Evolutionary conservation across 2,113 vertebrate genomes (phyloP).

Genomic region (Leptosomus discolor): DNA sequence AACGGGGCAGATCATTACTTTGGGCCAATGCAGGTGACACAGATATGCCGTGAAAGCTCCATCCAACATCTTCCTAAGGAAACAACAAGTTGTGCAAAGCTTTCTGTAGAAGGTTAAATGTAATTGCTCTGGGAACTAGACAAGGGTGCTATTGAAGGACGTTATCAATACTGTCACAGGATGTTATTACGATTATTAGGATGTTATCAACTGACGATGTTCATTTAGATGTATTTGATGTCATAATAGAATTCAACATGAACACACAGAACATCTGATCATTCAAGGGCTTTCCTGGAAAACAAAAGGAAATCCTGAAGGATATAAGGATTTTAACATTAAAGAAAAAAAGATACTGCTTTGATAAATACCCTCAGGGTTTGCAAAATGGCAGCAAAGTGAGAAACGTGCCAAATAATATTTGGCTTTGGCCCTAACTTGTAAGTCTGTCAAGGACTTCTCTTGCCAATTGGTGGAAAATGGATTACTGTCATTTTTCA

Average conservation of each 20-base stretch:
- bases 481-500: constrained; percentile 78
- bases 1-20: fast-evolving
- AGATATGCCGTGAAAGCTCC: background rate
- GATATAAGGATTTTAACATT: background rate
- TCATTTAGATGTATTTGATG: background rate
- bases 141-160: background rate
- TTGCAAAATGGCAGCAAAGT: constrained; percentile 61
- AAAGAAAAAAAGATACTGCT: constrained; percentile 21
- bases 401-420: constrained; percentile 65
- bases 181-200: background rate
- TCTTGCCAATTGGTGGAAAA: constrained; percentile 78
- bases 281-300: background rate
- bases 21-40: fast-evolving
- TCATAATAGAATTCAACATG: background rate
- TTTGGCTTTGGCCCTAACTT: constrained; percentile 73
- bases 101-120: background rate
- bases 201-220: background rate
- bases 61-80: background rate
- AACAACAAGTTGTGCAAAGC: background rate
- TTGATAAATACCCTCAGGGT: constrained; percentile 57
- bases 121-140: background rate
- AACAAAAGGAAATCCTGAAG: constrained; percentile 2
- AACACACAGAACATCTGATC: background rate
- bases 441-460: constrained; percentile 72
- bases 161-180: background rate